Conservation (phyloP, 2,113 vertebrate species). For the Isurus oxyrinchus region DNA sequence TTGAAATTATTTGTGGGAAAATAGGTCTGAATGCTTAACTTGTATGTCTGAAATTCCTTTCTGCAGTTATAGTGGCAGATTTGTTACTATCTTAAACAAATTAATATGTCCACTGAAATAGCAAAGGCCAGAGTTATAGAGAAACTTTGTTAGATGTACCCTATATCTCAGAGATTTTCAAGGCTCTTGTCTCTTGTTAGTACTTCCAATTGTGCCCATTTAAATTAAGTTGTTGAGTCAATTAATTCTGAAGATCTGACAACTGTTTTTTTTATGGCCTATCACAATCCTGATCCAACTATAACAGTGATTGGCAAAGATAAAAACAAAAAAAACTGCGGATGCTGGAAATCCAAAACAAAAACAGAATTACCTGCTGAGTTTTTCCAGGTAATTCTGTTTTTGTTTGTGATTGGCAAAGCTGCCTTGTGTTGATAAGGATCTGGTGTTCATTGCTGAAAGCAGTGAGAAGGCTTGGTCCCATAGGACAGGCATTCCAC, state of each 20-base stretch:
- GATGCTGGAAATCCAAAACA: too few species aligned
- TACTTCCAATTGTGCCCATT: not conserved
- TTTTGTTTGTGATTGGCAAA: not conserved
- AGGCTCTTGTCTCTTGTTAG: not conserved
- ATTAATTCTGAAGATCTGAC: not conserved
- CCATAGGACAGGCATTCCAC: not conserved
- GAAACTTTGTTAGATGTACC: not conserved
- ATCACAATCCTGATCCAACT: not conserved
- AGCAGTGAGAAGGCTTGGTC: not conserved
- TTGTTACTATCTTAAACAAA: not conserved
- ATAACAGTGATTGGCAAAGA: not conserved
- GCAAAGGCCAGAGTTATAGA: not conserved
- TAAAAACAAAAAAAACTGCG: too few species aligned
- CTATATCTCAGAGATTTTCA: not conserved
- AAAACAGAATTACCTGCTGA: too few species aligned
- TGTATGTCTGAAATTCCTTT: not conserved
- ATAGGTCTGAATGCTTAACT: not conserved
- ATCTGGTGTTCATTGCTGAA: not conserved
- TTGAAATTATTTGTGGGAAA: not conserved
- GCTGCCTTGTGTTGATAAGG: not conserved
- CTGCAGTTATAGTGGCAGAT: not conserved
- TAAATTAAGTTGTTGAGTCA: not conserved
- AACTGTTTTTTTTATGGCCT: not conserved
- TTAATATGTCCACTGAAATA: not conserved
- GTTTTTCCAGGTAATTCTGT: too few species aligned